Evolutionary conservation across 2,797 vertebrate species (phyloP), one percentile per base, ranked within the genome.

Genomic region (Poeciliopsis presidionis): DNA sequence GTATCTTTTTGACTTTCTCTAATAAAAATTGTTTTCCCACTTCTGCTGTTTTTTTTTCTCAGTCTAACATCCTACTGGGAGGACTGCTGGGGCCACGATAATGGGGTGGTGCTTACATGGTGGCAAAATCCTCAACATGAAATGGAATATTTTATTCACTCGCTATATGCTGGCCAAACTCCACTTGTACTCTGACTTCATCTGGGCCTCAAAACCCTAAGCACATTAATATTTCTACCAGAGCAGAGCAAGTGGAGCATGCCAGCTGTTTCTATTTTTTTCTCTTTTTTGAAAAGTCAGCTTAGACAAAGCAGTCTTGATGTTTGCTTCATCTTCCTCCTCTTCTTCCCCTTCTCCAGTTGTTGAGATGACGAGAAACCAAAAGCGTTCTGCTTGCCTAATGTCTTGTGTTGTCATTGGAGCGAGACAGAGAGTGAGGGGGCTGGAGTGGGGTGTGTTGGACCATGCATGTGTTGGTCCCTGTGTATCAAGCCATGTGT

Each of bases 141-240:
- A 92, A 81, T 88, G 75, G 82, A 92, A 93, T 92, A 86, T 90
- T 94, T 93, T 80, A 93, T 92, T 91, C 83, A 84, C 73, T 85
- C 80, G 49, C 57, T 74, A 83, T 73, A 43, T 63, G 43, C 88
- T 85, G 90, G 86, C 87, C 90, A 86, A 80, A 87, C 82, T 88
- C 74, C 79, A 71, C 89, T 91, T 84, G 89, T 91, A 83, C 89
- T 86, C 78, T 83, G 87, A 87, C 87, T 93, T 86, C 88, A 92
- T 91, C 84, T 89, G 81, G 90, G 90, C 86, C 85, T 90, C 87
- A 81, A 76, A 86, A 88, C 92, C 86, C 89, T 78, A 16, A 91
- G 89, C 89, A 88, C 91, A 92, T 92, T 87, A 89, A 93, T 91
- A 94, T 93, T 90, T 93, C 86, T 73, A 81, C 84, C 85, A 79